These are phyloP conservation scores for Sandelia bainsii DNA, from an alignment of 2,797 vertebrate genomes.

Conservation along the genomic window DNA sequence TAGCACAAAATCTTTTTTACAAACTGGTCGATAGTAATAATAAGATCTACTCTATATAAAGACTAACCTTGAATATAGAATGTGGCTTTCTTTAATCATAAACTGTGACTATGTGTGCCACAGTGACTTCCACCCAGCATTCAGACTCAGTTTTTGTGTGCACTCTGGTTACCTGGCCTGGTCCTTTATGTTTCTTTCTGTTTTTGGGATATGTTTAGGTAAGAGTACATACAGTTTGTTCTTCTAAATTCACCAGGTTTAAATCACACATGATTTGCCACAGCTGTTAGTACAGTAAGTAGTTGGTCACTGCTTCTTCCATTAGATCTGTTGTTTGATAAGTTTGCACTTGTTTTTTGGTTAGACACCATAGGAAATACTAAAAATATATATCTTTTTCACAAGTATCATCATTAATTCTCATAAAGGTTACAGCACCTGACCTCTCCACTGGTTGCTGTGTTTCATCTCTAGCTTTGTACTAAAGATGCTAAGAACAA, in stretches of 20 bases:
- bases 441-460: neutral
- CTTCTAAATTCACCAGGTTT: neutral
- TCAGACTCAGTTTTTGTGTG: conserved; percentile 1
- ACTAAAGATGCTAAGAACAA: neutral
- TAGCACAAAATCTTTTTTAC: neutral
- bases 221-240: neutral
- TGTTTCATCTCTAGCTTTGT: neutral
- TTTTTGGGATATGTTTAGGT: neutral
- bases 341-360: neutral
- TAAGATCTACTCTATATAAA: neutral
- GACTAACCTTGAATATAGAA: neutral
- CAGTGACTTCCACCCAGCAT: neutral
- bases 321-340: neutral
- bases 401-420: neutral
- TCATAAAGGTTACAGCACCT: neutral
- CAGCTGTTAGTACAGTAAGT: neutral
- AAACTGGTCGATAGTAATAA: conserved; percentile 8
- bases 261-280: neutral
- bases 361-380: neutral
- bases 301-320: neutral
- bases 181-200: conserved; percentile 8
- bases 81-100: neutral
- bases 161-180: neutral
- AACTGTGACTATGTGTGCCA: neutral
- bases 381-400: neutral